Evolutionary conservation across 2,888 invertebrate genomes (phyloP).

Genomic region (Branchipolynoe longqiensis): DNA sequence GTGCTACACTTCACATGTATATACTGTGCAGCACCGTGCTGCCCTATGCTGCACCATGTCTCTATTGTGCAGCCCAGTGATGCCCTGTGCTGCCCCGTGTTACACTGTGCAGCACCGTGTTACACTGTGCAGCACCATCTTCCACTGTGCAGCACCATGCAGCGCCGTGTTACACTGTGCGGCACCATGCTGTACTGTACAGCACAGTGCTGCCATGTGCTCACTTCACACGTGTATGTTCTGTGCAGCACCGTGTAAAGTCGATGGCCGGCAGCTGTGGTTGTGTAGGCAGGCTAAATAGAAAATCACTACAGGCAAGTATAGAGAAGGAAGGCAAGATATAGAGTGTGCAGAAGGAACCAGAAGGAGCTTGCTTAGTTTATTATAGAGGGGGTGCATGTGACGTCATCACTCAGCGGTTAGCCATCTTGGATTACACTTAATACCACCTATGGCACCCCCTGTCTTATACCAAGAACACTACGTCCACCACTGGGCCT

Average conservation of each 20-base stretch:
- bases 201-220: background rate
- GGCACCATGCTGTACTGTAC: conserved; percentile 6
- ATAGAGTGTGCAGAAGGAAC: too few species aligned
- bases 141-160: background rate
- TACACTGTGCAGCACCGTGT: background rate
- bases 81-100: background rate
- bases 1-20: background rate
- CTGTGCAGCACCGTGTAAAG: background rate
- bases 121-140: background rate
- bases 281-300: too few species aligned
- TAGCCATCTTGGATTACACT: too few species aligned
- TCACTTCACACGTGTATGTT: background rate
- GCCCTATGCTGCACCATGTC: background rate
- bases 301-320: too few species aligned
- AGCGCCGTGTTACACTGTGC: background rate
- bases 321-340: too few species aligned
- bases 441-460: too few species aligned
- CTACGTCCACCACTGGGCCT: too few species aligned
- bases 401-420: too few species aligned
- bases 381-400: too few species aligned
- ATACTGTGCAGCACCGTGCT: background rate
- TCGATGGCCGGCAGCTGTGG: too few species aligned
- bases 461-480: too few species aligned
- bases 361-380: too few species aligned
- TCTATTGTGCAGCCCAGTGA: background rate